Base-by-base conservation (phyloP, 2,888 invertebrate species). In the Lepidocyrtoides sp. region DNA sequence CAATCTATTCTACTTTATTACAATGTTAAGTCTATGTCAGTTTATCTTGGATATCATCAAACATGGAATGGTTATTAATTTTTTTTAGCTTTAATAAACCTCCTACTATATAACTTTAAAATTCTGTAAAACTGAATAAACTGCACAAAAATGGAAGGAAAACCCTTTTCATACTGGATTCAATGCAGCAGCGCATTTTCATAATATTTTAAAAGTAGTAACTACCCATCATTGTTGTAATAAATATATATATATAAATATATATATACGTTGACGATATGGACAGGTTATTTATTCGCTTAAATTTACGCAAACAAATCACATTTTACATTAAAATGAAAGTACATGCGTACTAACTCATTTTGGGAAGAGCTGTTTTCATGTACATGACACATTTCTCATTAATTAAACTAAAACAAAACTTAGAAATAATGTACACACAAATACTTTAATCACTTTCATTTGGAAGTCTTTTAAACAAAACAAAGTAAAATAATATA, bases 61-160 rank as follows among this genome's bases (percentile, higher is more conserved):
- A 77, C 36, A 83, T 89, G 89, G 89, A 89, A 89, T 89, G 89
- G 89, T 89, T 84, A 89, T 82, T 69, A 60, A 79, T n/a, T n/a
- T n/a, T n/a, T n/a, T n/a, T n/a, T n/a, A n/a, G 48, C 44, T 63
- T 86, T 75, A 44, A 20, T 44, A 26, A n/a, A 44, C 29, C 48
- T 75, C 23, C 48, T 87, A 87, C 60, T 20, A 36, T 44, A 14
- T 17, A 79, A 86, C 57, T 79, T n/a, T 29, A 75, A 75, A 29
- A 51, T 75, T 75, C 72, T 51, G 75, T 14, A 51, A 14, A 48
- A 26, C 23, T 72, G 23, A 72, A 20, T 72, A 51, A 75, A 75
- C 12, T 20, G 72, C 72, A 20, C 17, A 17, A 17, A 69, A 26
- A 69, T 69, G 69, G 41, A 72, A 36, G n/a, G 17, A 72, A 41